Percentiles rank a stretch among this genome's conserved stretches.
These are phyloP conservation scores for Lasioglossum oenotherae DNA, from an alignment of 2,888 invertebrate species.

Conservation along the genomic window DNA sequence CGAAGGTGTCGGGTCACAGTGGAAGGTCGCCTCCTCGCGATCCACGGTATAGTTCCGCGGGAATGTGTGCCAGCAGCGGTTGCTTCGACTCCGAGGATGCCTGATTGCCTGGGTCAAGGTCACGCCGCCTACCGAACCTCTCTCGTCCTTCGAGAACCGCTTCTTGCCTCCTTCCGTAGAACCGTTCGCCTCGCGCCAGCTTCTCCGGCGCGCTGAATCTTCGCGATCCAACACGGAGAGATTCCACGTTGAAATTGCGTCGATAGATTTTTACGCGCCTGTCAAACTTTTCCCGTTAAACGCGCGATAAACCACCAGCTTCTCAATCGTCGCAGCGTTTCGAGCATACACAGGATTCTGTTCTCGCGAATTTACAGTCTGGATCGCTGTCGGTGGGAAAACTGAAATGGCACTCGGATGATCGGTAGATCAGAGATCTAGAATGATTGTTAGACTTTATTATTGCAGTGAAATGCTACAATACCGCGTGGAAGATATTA, in stretches of 20 bases:
- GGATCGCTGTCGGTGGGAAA: no score
- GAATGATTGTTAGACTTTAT: no score
- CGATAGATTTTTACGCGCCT: not conserved
- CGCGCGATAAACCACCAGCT: not conserved
- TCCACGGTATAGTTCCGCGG: slow-evolving; percentile 63
- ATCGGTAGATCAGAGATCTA: no score
- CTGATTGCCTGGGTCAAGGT: slow-evolving; percentile 81
- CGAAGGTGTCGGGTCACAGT: slow-evolving; percentile 60
- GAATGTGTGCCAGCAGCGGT: slow-evolving; percentile 78
- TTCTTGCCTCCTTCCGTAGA: slow-evolving; percentile 25
- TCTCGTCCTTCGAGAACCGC: slow-evolving; percentile 37
- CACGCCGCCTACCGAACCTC: slow-evolving; percentile 68
- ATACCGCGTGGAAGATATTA: no score
- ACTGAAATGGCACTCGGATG: no score
- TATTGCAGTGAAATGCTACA: no score
- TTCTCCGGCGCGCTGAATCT: not conserved
- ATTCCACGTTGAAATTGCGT: slow-evolving; percentile 3
- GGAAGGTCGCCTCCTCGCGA: slow-evolving; percentile 55
- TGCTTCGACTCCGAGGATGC: slow-evolving; percentile 77
- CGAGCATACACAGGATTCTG: not conserved
- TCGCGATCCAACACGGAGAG: not conserved
- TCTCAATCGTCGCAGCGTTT: not conserved
- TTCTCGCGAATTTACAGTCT: no score
- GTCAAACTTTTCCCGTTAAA: not conserved
- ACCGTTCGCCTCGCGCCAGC: not conserved